Evolutionary conservation across 92 coral and sea anemone species (phyloP), one percentile per base, ranked within the genome.

Genomic region (Galaxea fascicularis): DNA sequence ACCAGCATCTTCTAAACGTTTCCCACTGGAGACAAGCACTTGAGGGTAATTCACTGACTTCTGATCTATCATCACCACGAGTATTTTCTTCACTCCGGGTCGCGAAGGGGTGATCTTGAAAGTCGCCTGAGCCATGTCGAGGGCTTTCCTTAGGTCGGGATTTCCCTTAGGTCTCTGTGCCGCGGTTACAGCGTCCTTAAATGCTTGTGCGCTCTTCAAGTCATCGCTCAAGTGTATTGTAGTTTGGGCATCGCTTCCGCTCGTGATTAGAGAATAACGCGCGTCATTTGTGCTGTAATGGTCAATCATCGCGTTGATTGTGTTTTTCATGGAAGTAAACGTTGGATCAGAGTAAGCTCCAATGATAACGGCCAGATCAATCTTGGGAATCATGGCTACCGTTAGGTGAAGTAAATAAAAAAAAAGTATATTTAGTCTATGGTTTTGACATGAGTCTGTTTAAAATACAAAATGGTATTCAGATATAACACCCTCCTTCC

Each of bases 281-380:
- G 76, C 65, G 67, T 93, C 60, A 0, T 85, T 86, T 16, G 88
- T 79, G 25, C 93, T 85, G 24, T 91, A 88, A 60, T 78, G 54
- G 58, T 90, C 93, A 35, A 93, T 47, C 63, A 93, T 75, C 1
- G 49, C 73, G 58, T 84, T 76, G 41, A 90, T 62, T 9, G 86
- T 80, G 45, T 83, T 81, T 74, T 90, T 93, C 90, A 86, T 88
- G 60, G 72, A 79, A 29, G 53, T 77, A 71, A 93, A 84, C 30
- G 88, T 87, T 21, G 89, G 79, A 30, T 76, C 74, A 10, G 95
- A 82, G 46, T 82, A 83, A 14, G 93, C 88, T 25, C 93, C 90
- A 73, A 93, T 69, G 12, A 89, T 73, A 65, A 86, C 91, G 12
- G 82, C 87, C 10, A 93, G 79, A 75, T 93, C 95, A n/a, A 89